phyloP scores from a whole-genome alignment of 2,797 vertebrate genomes.

The Esox masquinongy region DNA sequence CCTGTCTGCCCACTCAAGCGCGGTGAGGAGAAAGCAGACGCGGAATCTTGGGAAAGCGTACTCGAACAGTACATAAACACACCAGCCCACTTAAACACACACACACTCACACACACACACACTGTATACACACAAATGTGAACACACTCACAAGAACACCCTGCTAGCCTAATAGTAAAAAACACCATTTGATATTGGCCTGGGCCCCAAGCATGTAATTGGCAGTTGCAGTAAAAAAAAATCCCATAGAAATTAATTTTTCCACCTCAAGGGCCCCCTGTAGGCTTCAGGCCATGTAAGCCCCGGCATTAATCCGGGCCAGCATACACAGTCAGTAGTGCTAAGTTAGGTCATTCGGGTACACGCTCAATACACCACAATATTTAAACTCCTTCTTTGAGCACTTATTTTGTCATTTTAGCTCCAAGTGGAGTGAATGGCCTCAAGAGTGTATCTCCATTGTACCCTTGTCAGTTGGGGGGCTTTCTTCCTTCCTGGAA shows the following conservation, averaged over 20 bases:
- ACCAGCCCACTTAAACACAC: slow-evolving; percentile 7
- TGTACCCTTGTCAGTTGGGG: not conserved
- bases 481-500: not conserved
- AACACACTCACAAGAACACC: not conserved
- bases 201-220: too few species aligned
- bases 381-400: not conserved
- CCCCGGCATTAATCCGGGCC: too few species aligned
- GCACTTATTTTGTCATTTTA: not conserved
- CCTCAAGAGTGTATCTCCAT: not conserved
- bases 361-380: not conserved
- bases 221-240: too few species aligned
- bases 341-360: not conserved
- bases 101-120: slow-evolving; percentile 6
- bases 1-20: slow-evolving; percentile 89
- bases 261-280: too few species aligned
- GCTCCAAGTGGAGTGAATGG: not conserved
- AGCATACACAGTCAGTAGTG: not conserved
- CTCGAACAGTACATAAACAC: slow-evolving; percentile 7
- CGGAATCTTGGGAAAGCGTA: not conserved
- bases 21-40: slow-evolving; percentile 69
- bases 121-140: not conserved
- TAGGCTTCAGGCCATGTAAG: too few species aligned
- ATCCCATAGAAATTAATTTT: too few species aligned
- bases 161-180: too few species aligned
- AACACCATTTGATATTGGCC: too few species aligned